These are phyloP conservation scores for Heliconius hewitsoni DNA, from an alignment of 1,140 invertebrate genomes.

Conservation along the genomic window DNA sequence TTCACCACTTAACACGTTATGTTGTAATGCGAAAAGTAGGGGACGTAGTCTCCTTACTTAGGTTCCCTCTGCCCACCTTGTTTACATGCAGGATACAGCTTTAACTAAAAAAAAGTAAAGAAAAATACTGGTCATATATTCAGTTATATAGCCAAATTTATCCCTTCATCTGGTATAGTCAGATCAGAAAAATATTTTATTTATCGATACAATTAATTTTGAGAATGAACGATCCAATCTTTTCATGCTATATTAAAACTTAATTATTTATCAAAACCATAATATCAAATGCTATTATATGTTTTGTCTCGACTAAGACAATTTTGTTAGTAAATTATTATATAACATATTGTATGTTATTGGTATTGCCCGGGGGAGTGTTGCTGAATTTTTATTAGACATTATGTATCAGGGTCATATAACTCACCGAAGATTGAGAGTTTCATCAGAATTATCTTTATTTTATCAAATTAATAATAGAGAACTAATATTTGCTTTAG, in stretches of 20 bases:
- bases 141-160: too few species aligned
- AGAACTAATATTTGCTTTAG: too few species aligned
- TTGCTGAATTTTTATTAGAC: slow-evolving; percentile 7
- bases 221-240: too few species aligned
- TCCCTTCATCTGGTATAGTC: too few species aligned
- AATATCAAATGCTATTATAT: background rate
- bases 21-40: background rate
- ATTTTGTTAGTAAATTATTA: background rate
- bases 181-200: too few species aligned
- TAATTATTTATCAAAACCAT: background rate
- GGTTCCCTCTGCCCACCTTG: background rate
- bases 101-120: too few species aligned
- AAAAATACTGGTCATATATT: too few species aligned
- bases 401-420: background rate
- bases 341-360: background rate
- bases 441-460: background rate
- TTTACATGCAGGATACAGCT: background rate
- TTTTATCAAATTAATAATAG: background rate
- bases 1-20: too few species aligned
- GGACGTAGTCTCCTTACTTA: background rate
- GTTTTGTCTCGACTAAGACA: background rate
- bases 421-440: background rate
- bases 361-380: slow-evolving; percentile 5
- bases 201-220: too few species aligned
- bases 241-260: too few species aligned